Evolutionary conservation across 2,113 vertebrate genomes (phyloP).

Genomic region (Syngnathoides biaculeatus): DNA sequence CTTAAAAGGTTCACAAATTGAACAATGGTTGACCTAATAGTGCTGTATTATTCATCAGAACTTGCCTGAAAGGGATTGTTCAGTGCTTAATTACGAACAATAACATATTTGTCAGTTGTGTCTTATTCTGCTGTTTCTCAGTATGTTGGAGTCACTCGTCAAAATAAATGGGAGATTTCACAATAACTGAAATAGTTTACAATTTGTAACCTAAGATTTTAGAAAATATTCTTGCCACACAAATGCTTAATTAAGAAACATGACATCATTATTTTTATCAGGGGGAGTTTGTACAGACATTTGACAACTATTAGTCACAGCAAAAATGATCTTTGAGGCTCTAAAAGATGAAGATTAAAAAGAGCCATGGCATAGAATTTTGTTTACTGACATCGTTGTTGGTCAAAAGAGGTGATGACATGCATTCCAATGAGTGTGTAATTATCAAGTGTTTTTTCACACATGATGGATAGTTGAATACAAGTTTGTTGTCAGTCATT

Average conservation of each 20-base stretch:
- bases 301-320: neutral
- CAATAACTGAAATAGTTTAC: neutral
- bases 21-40: slow-evolving; percentile 1
- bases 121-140: neutral
- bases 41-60: slow-evolving; percentile 19
- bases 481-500: neutral
- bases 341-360: neutral
- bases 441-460: neutral
- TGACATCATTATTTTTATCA: too few species aligned
- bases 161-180: neutral
- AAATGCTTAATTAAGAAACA: neutral
- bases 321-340: neutral
- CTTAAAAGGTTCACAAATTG: slow-evolving; percentile 6
- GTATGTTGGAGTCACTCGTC: neutral
- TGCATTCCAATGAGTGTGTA: neutral
- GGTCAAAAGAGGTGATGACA: neutral
- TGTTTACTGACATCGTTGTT: neutral
- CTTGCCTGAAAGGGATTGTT: slow-evolving; percentile 9
- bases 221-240: neutral
- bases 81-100: too few species aligned
- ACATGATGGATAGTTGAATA: neutral
- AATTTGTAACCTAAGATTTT: neutral
- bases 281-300: neutral
- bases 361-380: neutral
- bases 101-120: neutral